These are phyloP conservation scores for Tipula lateralis DNA, from an alignment of 2,888 invertebrate species.

Conservation along the genomic window DNA sequence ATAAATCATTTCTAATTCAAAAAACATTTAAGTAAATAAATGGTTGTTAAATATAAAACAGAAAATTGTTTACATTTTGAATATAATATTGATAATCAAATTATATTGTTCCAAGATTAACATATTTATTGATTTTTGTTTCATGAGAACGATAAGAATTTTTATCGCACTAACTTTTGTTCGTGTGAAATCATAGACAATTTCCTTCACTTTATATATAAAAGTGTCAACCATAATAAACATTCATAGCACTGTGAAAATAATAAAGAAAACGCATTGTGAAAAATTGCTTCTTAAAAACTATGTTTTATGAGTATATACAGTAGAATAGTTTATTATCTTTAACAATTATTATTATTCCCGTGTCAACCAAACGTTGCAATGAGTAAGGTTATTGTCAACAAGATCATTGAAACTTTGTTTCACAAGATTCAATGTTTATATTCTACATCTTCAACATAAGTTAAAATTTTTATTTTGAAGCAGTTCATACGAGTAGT, in stretches of 20 bases:
- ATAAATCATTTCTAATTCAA: too few relatives aligned
- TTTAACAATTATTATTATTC: neutral
- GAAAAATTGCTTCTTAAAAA: neutral
- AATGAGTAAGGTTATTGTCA: neutral
- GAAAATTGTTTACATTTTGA: too few relatives aligned
- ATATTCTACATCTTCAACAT: neutral
- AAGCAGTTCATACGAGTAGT: neutral
- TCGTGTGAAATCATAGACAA: neutral
- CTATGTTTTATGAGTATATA: neutral
- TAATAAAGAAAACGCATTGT: neutral
- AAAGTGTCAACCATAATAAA: neutral
- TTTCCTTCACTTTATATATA: neutral
- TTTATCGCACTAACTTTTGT: neutral
- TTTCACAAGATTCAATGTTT: neutral
- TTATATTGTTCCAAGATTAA: neutral
- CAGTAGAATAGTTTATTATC: neutral
- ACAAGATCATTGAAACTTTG: neutral
- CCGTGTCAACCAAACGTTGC: neutral
- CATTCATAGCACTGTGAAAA: neutral
- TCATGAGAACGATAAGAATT: neutral
- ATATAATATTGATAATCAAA: neutral
- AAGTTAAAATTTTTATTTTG: neutral
- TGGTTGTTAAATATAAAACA: too few relatives aligned
- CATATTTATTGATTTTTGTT: neutral
- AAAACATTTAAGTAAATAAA: too few relatives aligned